Evolutionary conservation across 1,140 invertebrate species (phyloP).

Genomic region (Hycleus phaleratus): DNA sequence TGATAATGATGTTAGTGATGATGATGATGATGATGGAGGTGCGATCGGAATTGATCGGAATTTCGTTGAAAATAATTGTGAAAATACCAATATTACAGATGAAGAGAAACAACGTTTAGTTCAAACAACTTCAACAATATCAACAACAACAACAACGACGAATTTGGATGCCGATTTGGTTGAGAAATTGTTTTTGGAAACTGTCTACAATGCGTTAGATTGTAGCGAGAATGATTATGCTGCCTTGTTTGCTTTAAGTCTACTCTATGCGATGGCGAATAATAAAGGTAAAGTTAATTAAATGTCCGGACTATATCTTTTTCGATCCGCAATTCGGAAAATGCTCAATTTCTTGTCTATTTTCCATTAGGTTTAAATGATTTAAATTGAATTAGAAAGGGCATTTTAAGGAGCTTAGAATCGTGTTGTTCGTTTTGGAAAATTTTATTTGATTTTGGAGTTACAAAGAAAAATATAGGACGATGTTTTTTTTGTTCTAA

Average conservation of each 20-base stretch:
- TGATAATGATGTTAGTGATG: conserved; percentile 22
- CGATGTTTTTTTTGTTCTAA: too few relatives aligned
- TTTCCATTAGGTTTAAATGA: too few relatives aligned
- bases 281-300: conserved; percentile 69
- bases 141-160: conserved; percentile 29
- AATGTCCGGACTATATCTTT: too few relatives aligned
- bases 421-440: too few relatives aligned
- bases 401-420: too few relatives aligned
- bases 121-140: conserved; percentile 36
- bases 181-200: conserved; percentile 80
- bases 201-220: conserved; percentile 74
- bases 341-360: too few relatives aligned
- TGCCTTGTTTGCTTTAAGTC: conserved; percentile 82
- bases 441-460: too few relatives aligned
- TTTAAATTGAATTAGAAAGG: too few relatives aligned
- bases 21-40: conserved; percentile 30
- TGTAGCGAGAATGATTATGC: conserved; percentile 92
- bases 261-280: conserved; percentile 88
- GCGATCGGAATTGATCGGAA: conserved; percentile 23
- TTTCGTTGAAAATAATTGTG: too few relatives aligned
- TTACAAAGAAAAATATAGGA: too few relatives aligned
- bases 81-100: conserved; percentile 72
- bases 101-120: conserved; percentile 79
- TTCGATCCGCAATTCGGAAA: too few relatives aligned
- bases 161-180: conserved; percentile 39